Percentiles rank a stretch among this genome's conserved stretches.
phyloP scores from a whole-genome alignment of 2,888 invertebrate genomes.

The Chironomus riparius region DNA sequence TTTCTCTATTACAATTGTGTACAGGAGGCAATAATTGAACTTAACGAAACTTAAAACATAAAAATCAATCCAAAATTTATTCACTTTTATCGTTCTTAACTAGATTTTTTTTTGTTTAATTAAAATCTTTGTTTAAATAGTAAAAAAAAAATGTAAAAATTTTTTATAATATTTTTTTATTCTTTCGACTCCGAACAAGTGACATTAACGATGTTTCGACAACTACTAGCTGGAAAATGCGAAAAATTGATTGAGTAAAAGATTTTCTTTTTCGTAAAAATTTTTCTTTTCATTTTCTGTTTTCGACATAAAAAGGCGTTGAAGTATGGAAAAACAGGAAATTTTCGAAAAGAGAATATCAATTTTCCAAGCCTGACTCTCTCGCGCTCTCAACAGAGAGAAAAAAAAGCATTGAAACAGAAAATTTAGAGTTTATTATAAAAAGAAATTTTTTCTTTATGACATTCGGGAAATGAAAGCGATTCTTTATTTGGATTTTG shows the following conservation, averaged over 20 bases:
- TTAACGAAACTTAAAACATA: too few species aligned
- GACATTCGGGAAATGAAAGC: not conserved
- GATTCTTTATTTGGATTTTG: not conserved
- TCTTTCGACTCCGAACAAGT: not conserved
- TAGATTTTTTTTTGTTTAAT: not conserved
- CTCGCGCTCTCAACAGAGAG: too few species aligned
- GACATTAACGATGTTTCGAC: not conserved
- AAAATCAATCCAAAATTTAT: too few species aligned
- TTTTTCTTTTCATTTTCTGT: not conserved
- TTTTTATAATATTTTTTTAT: not conserved
- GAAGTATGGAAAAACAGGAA: not conserved
- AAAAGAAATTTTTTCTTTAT: not conserved
- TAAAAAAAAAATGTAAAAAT: not conserved
- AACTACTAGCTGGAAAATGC: constrained; percentile 5
- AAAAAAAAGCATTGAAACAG: too few species aligned
- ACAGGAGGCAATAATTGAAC: too few species aligned
- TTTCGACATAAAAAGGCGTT: not conserved
- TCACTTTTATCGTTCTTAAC: too few species aligned
- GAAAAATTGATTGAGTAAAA: not conserved
- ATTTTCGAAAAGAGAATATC: not conserved
- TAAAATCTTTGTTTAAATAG: not conserved
- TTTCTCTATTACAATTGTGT: not conserved
- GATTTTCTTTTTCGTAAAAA: not conserved
- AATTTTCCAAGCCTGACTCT: too few species aligned
- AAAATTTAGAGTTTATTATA: not conserved